Base-by-base conservation (phyloP, 2,797 vertebrate species). In the Ficedula albicollis region DNA sequence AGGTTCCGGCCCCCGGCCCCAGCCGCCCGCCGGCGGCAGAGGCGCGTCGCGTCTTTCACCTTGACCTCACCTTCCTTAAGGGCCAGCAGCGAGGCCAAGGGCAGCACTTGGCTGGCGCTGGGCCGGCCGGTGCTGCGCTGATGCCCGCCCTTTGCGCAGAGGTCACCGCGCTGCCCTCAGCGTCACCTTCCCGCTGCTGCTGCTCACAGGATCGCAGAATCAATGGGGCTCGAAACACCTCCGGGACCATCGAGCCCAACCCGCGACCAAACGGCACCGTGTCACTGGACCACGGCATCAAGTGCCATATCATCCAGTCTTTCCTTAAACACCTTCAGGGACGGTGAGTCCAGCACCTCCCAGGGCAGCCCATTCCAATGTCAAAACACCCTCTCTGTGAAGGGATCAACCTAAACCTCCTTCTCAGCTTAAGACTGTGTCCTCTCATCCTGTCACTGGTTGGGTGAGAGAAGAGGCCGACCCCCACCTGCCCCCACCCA, bases 41-140 rank as follows among this genome's bases (percentile, higher is more conserved):
- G 15, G 18, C 7, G 23, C 2, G 7, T 1, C 1, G 13, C 1
- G 3, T 3, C 13, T 36, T 39, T 16, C 44, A 5, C 9, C 32
- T 15, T 3, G 1, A 14, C 11, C 15, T 39, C 3, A 1, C 15
- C 10, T n/a, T 58, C 21, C 48, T 43, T 4, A 7, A 9, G 63
- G n/a, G 13, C 2, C 7, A 10, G 52, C 0, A 14, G 48, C 20
- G 5, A 4, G 4, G 13, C 20, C 44, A 3, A 29, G 44, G 51
- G 3, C 39, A 13, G 52, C 49, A 0, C 5, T 1, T 1, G 13
- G 34, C 43, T 15, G 30, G 60, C 25, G 30, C 66, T 51, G 25
- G 55, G 55, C 55, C 16, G 32, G 55, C 21, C 5, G 32, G 62
- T 15, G 48, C 56, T 46, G 39, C 15, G 15, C 41, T 14, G 46